Evolutionary conservation across 2,888 invertebrate species (phyloP).

Genomic region (Rhagium mordax): DNA sequence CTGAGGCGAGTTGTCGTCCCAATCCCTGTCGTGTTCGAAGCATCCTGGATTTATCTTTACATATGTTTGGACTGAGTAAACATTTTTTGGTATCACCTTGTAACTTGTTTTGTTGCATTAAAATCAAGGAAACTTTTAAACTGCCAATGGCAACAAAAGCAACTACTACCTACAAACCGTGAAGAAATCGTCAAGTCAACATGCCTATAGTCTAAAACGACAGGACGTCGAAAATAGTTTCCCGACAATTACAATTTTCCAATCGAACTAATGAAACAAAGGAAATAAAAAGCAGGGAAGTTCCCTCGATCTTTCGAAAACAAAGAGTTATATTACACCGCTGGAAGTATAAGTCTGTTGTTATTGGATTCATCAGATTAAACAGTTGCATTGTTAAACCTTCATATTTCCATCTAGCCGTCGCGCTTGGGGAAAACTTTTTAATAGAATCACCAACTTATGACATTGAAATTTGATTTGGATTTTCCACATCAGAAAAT

Average conservation of each 20-base stretch:
- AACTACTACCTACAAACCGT: too few species aligned
- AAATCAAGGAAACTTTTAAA: too few species aligned
- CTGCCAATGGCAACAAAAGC: too few species aligned
- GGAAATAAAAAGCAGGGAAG: neutral
- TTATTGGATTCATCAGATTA: neutral
- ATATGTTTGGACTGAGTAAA: too few species aligned
- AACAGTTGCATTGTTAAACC: neutral
- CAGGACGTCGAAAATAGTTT: neutral
- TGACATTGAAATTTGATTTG: neutral
- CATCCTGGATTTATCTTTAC: too few species aligned
- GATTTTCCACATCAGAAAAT: neutral
- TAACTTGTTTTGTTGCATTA: too few species aligned
- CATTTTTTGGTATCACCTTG: too few species aligned
- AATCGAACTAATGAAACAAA: neutral
- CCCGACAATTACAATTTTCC: neutral
- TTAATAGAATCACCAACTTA: neutral
- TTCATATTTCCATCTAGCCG: neutral
- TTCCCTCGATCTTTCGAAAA: neutral
- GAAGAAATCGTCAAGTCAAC: too few species aligned
- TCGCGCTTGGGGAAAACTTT: neutral
- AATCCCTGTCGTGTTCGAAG: too few species aligned
- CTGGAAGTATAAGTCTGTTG: neutral
- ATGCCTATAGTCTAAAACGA: neutral
- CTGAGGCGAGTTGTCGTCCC: too few species aligned
- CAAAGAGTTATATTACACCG: neutral